Evolutionary conservation across 2,797 vertebrate species (phyloP), one percentile per base, ranked within the genome.

Genomic region (Labroides dimidiatus): DNA sequence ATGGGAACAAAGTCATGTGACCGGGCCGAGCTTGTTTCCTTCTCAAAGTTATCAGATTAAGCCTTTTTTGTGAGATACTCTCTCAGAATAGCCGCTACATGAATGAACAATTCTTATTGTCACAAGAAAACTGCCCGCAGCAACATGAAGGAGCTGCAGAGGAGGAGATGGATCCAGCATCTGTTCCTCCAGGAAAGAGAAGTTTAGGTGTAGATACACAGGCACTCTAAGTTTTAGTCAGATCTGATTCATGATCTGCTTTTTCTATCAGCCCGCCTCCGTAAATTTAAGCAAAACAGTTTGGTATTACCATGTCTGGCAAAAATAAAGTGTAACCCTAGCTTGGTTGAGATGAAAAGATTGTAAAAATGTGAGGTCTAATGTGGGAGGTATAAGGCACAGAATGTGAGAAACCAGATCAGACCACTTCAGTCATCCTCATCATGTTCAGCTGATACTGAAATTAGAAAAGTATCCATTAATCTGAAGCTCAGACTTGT

Each of bases 81-180:
- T 2, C 47, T 33, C 15, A 30, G 49, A 77, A 76, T 42, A 68
- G 76, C 44, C 67, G 24, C 65, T n/a, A 48, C 50, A 49, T 24
- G 66, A 57, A 68, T 30, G 30, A 63, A 52, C 53, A 24, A 61
- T 73, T 71, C 19, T 51, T 30, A 77, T 55, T 75, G 75, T 85
- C 10, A 10, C 59, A 74, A 55, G 13, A 10, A 10, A 69, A 59
- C 20, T 19, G 6, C 59, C 50, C 50, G 49, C 60, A 78, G 60
- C 20, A 56, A 63, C 58, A 66, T 57, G 37, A 79, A 77, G 42
- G 27, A 50, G 36, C 54, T 44, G 47, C 61, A n/a, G 1, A 41
- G 33, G 49, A 39, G 19, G 55, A 66, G 66, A 87, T 90, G 84
- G 68, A 78, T 68, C 74, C 82, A 72, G 76, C 89, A 88, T 90